Base-by-base conservation (phyloP, 2,797 vertebrate species). In the Falco novaeseelandiae region DNA sequence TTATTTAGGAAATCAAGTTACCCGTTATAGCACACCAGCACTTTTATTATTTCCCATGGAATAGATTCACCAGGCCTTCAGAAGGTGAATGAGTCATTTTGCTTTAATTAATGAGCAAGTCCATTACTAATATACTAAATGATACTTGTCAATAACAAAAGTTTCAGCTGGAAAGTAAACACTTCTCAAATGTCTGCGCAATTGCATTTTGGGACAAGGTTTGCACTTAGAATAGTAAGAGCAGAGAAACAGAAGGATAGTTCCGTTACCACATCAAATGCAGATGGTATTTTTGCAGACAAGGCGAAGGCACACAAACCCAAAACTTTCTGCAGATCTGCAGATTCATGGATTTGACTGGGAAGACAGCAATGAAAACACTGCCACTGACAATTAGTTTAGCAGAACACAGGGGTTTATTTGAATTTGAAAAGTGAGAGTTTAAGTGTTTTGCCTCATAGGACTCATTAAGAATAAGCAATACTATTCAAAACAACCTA, bases 351-450 rank as follows among this genome's bases (percentile, higher is more conserved):
- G 44, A 66, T 40, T 21, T 83, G 51, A 55, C 55, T 17, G 42
- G 26, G 57, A 94, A 74, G 49, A 81, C 21, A 83, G 72, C 81
- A 88, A 59, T 23, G 1, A 93, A 90, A 67, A 21, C 62, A 69
- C 38, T 29, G 42, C 49, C 70, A 81, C 48, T 30, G 76, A 84
- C 81, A 87, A 86, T 77, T 78, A 83, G 62, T 51, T 89, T 8
- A 70, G 34, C 34, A 89, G 65, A 87, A 73, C 70, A 87, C 38
- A 65, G 69, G 40, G 51, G 51, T 70, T 93, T 93, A 89, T 93
- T 89, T 94, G 62, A 92, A 95, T 96, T 82, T 94, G 88, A 95
- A 96, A 94, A 96, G 92, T 62, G 34, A 82, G 86, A 86, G 86
- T 95, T 94, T 84, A 94, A 96, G 44, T 92, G 88, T 87, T 96